Base-by-base conservation (phyloP, 2,113 vertebrate genomes). In the Telmatochromis sp. region DNA sequence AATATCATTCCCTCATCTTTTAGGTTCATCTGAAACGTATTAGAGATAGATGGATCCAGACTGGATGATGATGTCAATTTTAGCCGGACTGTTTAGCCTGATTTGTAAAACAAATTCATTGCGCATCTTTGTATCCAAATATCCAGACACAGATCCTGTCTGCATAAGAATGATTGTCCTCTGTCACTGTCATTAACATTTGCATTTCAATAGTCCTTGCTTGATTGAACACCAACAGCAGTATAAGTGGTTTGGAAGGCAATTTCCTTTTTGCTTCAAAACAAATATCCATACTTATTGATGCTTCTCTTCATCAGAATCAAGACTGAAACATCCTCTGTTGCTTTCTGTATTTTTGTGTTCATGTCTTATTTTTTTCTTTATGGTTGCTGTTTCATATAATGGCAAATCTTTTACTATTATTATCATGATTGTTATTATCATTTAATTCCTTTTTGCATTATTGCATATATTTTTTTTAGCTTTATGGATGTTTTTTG, bases 121-220 rank as follows among this genome's bases (percentile, higher is more conserved):
- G 51, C 10, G 45, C 87, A 51, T 68, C 57, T 86, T 89, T 90
- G 80, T 87, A 87, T 87, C 82, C 80, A 81, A 80, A 89, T 82
- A 85, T 87, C 70, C 58, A 81, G 70, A 83, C 83, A 57, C 49
- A 68, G 73, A 84, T 86, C 84, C 12, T 45, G 79, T 80, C 80
- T 86, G 82, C 23, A 81, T 54, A 42, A 88, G 86, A 88, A 73
- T 88, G 84, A 92, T 93, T 88, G 89, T 88, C 84, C 87, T 84
- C 89, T 49, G 60, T 79, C 87, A 82, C 93, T 60, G 53, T 92
- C 92, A 93, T 94, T 93, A 95, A 87, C 91, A 92, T 94, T 95
- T 92, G 93, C 91, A 95, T 95, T 94, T 95, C 92, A 94, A 91
- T 90, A 88, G 85, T 80, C 80, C 31, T 82, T 54, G 89, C 84